Evolutionary conservation across 2,888 invertebrate species (phyloP).

Genomic region (Rapana venosa): DNA sequence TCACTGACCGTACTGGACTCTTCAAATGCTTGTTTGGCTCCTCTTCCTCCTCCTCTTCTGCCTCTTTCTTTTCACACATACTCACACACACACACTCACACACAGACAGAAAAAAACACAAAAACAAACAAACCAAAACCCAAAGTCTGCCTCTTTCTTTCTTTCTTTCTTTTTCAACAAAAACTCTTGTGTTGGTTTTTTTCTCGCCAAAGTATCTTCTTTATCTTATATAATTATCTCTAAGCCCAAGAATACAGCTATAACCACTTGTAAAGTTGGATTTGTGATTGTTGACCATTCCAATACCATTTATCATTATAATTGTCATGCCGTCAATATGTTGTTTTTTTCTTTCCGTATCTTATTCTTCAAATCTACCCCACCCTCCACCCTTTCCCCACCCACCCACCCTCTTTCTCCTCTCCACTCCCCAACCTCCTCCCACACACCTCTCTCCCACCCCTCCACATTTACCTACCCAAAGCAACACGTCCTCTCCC

Average conservation of each 20-base stretch:
- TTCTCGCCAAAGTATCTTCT: not conserved
- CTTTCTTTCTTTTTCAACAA: not conserved
- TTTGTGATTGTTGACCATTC: not conserved
- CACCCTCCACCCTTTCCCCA: not conserved
- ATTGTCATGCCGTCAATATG: not conserved
- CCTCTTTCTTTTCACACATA: not conserved
- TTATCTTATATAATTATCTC: not conserved
- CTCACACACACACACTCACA: constrained; percentile 9
- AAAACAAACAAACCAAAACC: not conserved
- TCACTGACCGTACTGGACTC: not conserved
- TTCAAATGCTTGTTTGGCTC: constrained; percentile 12
- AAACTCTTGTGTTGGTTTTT: not conserved
- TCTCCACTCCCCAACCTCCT: not conserved
- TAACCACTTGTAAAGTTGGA: constrained; percentile 11
- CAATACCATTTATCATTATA: not conserved
- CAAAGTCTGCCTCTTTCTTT: not conserved
- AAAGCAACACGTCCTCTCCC: not conserved
- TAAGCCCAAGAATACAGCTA: constrained; percentile 14
- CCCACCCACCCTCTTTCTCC: not conserved
- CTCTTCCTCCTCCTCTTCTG: not conserved
- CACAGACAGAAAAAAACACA: not conserved
- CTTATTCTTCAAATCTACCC: not conserved
- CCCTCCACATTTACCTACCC: not conserved
- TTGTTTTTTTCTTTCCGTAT: too few relatives aligned
- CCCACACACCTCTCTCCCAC: not conserved